Evolutionary conservation across 1,140 invertebrate genomes (phyloP).

Genomic region (Lepidurus arcticus): DNA sequence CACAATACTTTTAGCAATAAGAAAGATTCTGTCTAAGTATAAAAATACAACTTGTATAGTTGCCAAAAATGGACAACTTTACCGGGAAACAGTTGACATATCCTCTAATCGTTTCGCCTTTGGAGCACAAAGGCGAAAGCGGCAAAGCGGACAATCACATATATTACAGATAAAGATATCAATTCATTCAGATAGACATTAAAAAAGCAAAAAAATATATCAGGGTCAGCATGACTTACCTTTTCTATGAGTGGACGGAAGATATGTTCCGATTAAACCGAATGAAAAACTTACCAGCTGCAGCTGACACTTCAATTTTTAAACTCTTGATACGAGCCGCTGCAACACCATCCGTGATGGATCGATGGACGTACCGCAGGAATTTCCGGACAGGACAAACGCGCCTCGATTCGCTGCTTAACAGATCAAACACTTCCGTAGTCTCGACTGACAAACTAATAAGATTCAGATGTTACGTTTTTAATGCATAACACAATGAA

Average conservation of each 20-base stretch:
- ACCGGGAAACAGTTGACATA: not conserved
- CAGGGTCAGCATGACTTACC: not conserved
- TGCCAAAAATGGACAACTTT: not conserved
- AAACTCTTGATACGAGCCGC: not conserved
- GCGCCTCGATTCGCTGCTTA: not conserved
- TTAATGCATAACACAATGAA: not conserved
- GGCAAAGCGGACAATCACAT: not conserved
- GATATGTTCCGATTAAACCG: not conserved
- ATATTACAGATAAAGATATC: not conserved
- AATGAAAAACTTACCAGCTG: not conserved
- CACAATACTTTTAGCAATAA: not conserved
- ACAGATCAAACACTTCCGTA: not conserved
- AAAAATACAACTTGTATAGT: not conserved
- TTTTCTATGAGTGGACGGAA: not conserved
- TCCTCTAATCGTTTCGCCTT: not conserved
- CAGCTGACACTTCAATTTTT: not conserved
- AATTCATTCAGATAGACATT: not conserved
- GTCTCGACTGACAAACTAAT: not conserved
- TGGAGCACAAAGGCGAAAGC: not conserved
- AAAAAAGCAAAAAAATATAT: not conserved
- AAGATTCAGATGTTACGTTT: slow-evolving; percentile 1
- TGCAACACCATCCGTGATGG: not conserved
- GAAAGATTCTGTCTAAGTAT: not conserved
- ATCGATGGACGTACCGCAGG: not conserved
- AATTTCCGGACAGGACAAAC: not conserved